Conservation (phyloP, 2,797 vertebrate species). For the Coccyzus lansbergi region DNA sequence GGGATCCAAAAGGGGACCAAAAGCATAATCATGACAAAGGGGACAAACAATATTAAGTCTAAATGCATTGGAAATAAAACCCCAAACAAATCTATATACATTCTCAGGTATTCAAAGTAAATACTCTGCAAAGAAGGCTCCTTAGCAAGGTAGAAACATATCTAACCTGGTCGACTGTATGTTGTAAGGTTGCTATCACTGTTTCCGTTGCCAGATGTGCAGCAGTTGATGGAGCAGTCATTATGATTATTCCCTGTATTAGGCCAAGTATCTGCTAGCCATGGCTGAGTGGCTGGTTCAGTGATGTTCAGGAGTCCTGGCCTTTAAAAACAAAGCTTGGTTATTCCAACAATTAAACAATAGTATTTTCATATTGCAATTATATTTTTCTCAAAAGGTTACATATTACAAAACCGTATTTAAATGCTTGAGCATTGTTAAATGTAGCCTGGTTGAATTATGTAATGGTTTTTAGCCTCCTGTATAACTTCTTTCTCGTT, state of each 20-base stretch:
- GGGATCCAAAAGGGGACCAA: not conserved
- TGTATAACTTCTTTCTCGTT: not conserved
- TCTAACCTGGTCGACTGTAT: conserved; percentile 95
- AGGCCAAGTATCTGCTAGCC: conserved; percentile 98
- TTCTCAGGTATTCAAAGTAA: not conserved
- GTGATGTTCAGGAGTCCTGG: conserved; percentile 97
- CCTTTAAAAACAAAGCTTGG: conserved; percentile 74
- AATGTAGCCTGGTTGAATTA: not conserved
- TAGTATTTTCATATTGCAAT: not conserved
- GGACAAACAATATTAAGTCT: not conserved
- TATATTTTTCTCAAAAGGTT: not conserved
- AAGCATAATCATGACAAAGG: not conserved
- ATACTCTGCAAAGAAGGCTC: not conserved
- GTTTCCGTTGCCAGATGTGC: conserved; percentile 93
- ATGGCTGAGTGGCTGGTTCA: conserved; percentile 91
- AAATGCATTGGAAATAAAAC: not conserved
- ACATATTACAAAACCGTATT: not conserved
- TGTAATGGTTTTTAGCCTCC: not conserved
- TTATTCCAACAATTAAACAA: conserved; percentile 12
- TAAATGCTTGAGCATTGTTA: not conserved
- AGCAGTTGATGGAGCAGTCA: conserved; percentile 98
- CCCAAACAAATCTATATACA: not conserved
- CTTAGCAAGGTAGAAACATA: conserved; percentile 47
- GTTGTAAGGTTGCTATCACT: conserved; percentile 97
- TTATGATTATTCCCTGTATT: conserved; percentile 97